phyloP scores from a whole-genome alignment of 2,888 invertebrate species.

The Crepidodera aurea region DNA sequence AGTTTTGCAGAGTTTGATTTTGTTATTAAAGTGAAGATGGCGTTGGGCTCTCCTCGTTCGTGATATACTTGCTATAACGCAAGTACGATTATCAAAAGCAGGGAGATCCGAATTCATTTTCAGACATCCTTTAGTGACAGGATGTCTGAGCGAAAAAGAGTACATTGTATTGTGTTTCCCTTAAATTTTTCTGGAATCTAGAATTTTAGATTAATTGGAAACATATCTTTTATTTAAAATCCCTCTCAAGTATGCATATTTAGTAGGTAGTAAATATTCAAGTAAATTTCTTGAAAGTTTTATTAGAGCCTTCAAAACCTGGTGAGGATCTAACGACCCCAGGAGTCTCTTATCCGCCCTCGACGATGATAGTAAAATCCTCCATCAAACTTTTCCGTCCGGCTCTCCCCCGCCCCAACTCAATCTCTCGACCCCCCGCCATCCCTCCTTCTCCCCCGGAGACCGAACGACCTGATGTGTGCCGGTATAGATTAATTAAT shows the following conservation, averaged over 20 bases:
- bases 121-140: too few relatives aligned
- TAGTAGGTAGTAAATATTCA: neutral
- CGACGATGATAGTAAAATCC: slow-evolving; percentile 21
- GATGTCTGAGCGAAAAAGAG: too few relatives aligned
- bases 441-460: slow-evolving; percentile 22
- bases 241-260: slow-evolving; percentile 14
- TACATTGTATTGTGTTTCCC: too few relatives aligned
- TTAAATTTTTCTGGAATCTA: too few relatives aligned
- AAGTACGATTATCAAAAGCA: too few relatives aligned
- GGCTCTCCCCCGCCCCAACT: slow-evolving; percentile 12
- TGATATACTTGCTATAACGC: too few relatives aligned
- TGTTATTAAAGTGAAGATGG: too few relatives aligned
- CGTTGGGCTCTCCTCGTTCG: too few relatives aligned
- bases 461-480: slow-evolving; percentile 32
- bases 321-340: slow-evolving; percentile 1
- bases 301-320: slow-evolving; percentile 5
- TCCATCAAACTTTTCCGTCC: slow-evolving; percentile 22
- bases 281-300: slow-evolving; percentile 7
- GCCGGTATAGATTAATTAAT: slow-evolving; percentile 62
- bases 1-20: too few relatives aligned
- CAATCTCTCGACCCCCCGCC: slow-evolving; percentile 7
- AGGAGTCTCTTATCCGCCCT: slow-evolving; percentile 13
- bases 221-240: too few relatives aligned
- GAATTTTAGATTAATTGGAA: too few relatives aligned
- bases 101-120: too few relatives aligned